Percentiles rank a stretch among this genome's conserved stretches.
Conservation (phyloP, 2,113 vertebrate species). For the Synchiropus splendidus region DNA sequence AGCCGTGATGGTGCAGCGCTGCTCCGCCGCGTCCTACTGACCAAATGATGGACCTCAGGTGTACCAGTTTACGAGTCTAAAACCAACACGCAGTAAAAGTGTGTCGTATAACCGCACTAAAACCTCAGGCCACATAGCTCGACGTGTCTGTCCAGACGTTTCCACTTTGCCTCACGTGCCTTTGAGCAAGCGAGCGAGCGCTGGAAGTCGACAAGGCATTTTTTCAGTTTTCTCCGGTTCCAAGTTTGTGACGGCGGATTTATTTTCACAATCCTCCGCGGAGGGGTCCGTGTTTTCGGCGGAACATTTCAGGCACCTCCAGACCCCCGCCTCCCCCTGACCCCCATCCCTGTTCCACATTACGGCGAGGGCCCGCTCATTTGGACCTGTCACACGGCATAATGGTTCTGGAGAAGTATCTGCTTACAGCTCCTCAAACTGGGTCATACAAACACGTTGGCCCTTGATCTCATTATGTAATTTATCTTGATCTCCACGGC, state of each 20-base stretch:
- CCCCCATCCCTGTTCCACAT: constrained; percentile 58
- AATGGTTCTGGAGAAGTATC: constrained; percentile 47
- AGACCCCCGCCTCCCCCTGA: constrained; percentile 27
- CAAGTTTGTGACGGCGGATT: constrained; percentile 57
- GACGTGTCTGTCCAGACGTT: constrained; percentile 24
- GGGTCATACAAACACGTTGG: constrained; percentile 43
- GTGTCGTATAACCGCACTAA: too few species aligned
- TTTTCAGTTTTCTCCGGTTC: constrained; percentile 46
- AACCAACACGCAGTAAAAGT: too few species aligned
- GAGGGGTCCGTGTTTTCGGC: constrained; percentile 11
- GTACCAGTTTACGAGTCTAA: too few species aligned
- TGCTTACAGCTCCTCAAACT: constrained; percentile 41
- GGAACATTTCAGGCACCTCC: constrained; percentile 63
- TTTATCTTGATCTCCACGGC: constrained; percentile 30
- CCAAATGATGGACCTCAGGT: too few species aligned
- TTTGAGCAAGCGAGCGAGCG: constrained; percentile 28
- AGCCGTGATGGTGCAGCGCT: too few species aligned
- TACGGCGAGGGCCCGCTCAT: constrained; percentile 60
- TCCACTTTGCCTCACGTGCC: constrained; percentile 42
- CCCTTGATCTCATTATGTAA: constrained; percentile 61
- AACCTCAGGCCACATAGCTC: too few species aligned
- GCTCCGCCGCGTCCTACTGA: too few species aligned
- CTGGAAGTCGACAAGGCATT: constrained; percentile 30
- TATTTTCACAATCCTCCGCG: constrained; percentile 54
- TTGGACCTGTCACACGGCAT: constrained; percentile 50